Evolutionary conservation across 1,140 invertebrate species (phyloP), one percentile per base, ranked within the genome.

Genomic region (Drosophila kanapiae): DNA sequence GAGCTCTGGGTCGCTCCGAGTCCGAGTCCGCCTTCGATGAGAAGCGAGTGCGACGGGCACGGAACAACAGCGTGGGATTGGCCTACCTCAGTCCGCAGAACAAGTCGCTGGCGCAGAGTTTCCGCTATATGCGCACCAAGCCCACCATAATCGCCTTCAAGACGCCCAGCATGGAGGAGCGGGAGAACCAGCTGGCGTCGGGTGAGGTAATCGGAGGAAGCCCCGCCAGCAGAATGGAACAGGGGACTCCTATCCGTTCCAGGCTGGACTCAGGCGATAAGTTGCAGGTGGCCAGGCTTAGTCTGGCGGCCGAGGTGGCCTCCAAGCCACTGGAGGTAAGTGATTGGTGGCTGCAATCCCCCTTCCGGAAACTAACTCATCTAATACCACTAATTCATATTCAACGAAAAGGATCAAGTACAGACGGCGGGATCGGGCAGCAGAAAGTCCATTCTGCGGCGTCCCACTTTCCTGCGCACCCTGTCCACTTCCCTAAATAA

Each of bases 111-210:
- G 96, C 96, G 1, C 96, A 97, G 82, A 96, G 96, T 88, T 97
- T 97, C 91, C 94, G 96, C 23, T 97, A 97, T 84, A 97, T 98
- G 96, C 93, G 97, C 40, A 96, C 95, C 53, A 98, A 97, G 86
- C 97, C 97, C 1, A 97, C 96, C 0, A 97, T 98, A 48, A 97
- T 98, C 42, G 96, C 96, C 2, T 97, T 97, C 78, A 96, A 97
- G 92, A 95, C 96, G 4, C 96, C 96, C 5, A 96, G 95, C 93
- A 78, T 96, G 45, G 96, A 96, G 80, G 95, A 95, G 72, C 95
- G 94, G 51, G 95, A 96, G 75, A 92, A 94, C 9, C 86, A 80
- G 70, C 48, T 81, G 62, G 38, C 79, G n/a, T 38, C 51, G 31
- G 57, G 40, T 29, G 42, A 68, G 1, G 57, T 40, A 5, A 47